A percentile compares a stretch with the other conserved stretches of the same genome.
These are phyloP conservation scores for Acleris literana DNA, from an alignment of 2,888 invertebrate genomes.

Conservation along the genomic window DNA sequence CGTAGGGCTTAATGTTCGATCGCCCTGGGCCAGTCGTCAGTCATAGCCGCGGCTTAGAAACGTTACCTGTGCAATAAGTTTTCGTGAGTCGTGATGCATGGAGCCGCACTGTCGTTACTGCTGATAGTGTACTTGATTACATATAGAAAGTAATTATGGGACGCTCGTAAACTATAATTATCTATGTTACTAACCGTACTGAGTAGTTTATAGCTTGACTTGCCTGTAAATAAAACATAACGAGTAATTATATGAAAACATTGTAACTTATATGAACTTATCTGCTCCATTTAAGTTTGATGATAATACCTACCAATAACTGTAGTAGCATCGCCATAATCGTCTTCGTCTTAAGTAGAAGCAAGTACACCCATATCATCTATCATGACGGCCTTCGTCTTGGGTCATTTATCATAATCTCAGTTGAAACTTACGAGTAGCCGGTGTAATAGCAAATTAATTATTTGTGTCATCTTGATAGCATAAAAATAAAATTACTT, in stretches of 20 bases:
- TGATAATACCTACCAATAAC: constrained; percentile 24
- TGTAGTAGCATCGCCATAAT: constrained; percentile 29
- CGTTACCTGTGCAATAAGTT: constrained; percentile 37
- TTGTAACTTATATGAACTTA: too few species aligned
- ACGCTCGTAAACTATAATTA: constrained; percentile 28
- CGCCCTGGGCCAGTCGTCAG: constrained; percentile 74
- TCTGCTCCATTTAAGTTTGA: background rate
- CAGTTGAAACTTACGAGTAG: constrained; percentile 36
- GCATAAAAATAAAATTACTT: background rate
- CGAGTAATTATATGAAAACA: too few species aligned
- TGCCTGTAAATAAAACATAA: constrained; percentile 7
- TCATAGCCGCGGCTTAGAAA: constrained; percentile 45
- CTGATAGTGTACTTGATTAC: constrained; percentile 31
- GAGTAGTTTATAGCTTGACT: constrained; percentile 14
- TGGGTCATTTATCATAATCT: constrained; percentile 55
- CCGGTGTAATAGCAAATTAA: constrained; percentile 54
- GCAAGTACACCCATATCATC: constrained; percentile 51
- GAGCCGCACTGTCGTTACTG: constrained; percentile 29
- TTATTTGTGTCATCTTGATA: constrained; percentile 38
- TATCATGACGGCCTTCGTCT: constrained; percentile 55
- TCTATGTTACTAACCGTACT: constrained; percentile 14
- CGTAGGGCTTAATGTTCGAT: constrained; percentile 75
- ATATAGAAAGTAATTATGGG: constrained; percentile 33
- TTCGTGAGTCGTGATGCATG: constrained; percentile 29
- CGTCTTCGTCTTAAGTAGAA: constrained; percentile 14